Evolutionary conservation across 2,113 vertebrate genomes (phyloP).

Genomic region (Scalopus aquaticus): DNA sequence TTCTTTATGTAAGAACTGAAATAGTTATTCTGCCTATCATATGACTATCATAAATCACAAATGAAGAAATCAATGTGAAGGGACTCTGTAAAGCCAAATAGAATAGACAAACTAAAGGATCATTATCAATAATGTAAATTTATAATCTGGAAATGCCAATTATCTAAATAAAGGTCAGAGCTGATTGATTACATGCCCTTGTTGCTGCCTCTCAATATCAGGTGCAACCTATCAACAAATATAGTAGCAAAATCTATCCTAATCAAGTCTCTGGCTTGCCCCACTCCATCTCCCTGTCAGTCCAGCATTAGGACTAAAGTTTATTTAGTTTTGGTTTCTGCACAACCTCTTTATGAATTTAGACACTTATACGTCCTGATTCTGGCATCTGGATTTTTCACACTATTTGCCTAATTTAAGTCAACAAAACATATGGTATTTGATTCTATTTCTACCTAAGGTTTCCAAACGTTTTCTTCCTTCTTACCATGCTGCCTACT

Average conservation of each 20-base stretch:
- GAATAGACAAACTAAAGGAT: conserved; percentile 7
- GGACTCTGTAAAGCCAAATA: not conserved
- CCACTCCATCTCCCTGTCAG: not conserved
- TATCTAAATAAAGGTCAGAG: conserved; percentile 33
- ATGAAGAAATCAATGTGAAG: conserved; percentile 27
- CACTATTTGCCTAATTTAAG: not conserved
- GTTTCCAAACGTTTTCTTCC: not conserved
- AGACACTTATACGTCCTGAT: not conserved
- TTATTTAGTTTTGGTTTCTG: not conserved
- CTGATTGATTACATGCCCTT: not conserved
- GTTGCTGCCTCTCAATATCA: not conserved
- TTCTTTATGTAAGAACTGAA: conserved; percentile 13
- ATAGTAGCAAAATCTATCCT: conserved; percentile 6
- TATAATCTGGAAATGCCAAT: conserved; percentile 25
- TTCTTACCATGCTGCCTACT: not conserved
- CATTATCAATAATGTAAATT: not conserved
- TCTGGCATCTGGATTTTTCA: not conserved
- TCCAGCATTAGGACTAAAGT: not conserved
- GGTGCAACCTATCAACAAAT: not conserved
- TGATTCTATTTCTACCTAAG: not conserved
- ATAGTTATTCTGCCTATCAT: not conserved
- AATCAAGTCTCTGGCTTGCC: not conserved
- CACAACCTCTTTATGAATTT: not conserved
- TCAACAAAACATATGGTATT: not conserved
- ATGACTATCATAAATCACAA: conserved; percentile 14